Conservation (phyloP, 2,797 vertebrate genomes). For the Hypotaenidia okinawae region DNA sequence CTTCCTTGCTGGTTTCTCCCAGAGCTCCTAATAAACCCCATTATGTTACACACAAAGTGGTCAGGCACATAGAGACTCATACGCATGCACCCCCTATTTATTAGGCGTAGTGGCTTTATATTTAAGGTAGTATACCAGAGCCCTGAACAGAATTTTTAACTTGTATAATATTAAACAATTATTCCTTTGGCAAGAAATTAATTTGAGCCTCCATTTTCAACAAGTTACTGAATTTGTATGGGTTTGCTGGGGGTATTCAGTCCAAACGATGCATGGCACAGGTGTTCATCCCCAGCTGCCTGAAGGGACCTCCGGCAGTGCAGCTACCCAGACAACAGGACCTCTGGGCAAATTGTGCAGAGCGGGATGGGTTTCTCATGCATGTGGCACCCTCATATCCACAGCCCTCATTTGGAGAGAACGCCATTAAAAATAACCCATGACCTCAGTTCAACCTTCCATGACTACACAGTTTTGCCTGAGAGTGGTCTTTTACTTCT, state of each 20-base stretch:
- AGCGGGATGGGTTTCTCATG: background rate
- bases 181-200: background rate
- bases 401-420: background rate
- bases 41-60: background rate
- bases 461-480: background rate
- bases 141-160: background rate
- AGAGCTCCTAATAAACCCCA: background rate
- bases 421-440: background rate
- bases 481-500: background rate
- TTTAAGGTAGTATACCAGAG: background rate
- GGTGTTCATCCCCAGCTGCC: background rate
- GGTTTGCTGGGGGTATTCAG: background rate
- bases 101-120: background rate
- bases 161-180: background rate
- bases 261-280: background rate
- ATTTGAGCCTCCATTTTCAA: background rate
- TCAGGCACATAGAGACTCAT: background rate
- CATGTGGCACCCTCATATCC: background rate
- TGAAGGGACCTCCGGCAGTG: background rate
- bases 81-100: accelerated
- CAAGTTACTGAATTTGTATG: background rate
- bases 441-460: background rate
- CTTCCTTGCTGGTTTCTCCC: background rate
- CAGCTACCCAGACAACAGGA: background rate
- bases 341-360: background rate